These are phyloP conservation scores for Labrus mixtus DNA, from an alignment of 2,113 vertebrate species.

Conservation along the genomic window DNA sequence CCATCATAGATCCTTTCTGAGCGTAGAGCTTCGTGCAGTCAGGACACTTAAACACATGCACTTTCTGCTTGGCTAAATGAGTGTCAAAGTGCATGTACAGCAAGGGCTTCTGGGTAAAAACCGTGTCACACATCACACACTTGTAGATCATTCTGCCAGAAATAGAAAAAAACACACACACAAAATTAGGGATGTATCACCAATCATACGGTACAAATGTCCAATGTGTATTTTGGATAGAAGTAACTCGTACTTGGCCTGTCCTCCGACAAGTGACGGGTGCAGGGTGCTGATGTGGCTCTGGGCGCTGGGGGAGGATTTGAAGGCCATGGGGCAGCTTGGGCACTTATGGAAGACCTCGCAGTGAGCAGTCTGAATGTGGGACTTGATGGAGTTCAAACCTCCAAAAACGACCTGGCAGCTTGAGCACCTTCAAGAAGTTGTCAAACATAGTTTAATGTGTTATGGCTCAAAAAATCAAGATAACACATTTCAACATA, in stretches of 20 bases:
- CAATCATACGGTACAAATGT: neutral
- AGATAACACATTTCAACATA: no score
- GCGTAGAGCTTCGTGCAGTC: constrained; percentile 96
- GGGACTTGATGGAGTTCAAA: constrained; percentile 95
- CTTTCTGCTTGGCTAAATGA: constrained; percentile 94
- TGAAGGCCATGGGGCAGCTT: constrained; percentile 98
- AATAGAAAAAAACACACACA: neutral
- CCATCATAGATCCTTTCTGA: constrained; percentile 95
- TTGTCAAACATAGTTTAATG: neutral
- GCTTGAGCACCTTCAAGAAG: constrained; percentile 90
- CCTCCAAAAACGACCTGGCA: constrained; percentile 96
- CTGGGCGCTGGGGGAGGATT: constrained; percentile 93
- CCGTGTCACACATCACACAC: constrained; percentile 97
- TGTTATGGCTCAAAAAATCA: no score
- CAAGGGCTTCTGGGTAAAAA: constrained; percentile 95
- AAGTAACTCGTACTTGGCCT: constrained; percentile 87
- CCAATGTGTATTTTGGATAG: neutral
- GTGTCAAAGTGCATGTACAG: constrained; percentile 96
- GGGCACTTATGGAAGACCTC: constrained; percentile 99
- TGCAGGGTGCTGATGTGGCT: constrained; percentile 94
- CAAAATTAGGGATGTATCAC: neutral
- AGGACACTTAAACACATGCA: constrained; percentile 95
- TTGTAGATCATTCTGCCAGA: constrained; percentile 94
- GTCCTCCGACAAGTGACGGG: constrained; percentile 89
- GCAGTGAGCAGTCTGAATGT: constrained; percentile 96